phyloP scores from a whole-genome alignment of 2,888 invertebrate genomes.

The Eupithecia subfuscata region DNA sequence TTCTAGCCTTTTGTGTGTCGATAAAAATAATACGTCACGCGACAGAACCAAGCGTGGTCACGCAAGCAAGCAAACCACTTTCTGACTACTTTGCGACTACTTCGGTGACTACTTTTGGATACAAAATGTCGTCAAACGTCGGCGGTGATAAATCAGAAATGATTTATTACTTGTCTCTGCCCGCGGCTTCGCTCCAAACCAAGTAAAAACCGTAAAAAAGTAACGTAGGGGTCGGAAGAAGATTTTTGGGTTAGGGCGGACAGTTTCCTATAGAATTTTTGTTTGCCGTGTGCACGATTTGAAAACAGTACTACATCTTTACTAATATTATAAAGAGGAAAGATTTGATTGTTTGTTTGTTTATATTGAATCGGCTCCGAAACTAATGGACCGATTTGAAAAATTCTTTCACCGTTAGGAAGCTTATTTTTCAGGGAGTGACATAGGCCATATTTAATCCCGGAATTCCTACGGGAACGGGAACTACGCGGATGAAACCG shows the following conservation, averaged over 20 bases:
- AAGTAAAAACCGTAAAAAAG: not conserved
- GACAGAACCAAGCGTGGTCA: constrained; percentile 16
- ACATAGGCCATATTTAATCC: too few species aligned
- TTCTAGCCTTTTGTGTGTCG: constrained; percentile 36
- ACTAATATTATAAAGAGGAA: too few species aligned
- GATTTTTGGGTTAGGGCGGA: not conserved
- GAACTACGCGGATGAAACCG: too few species aligned
- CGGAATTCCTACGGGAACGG: too few species aligned
- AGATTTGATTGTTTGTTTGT: too few species aligned
- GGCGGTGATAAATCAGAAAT: constrained; percentile 1
- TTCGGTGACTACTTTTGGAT: not conserved
- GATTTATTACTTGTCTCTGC: not conserved
- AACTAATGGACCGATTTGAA: too few species aligned
- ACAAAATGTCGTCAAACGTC: not conserved
- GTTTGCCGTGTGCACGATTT: not conserved
- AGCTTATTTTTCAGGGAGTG: too few species aligned
- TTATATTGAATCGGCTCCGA: too few species aligned
- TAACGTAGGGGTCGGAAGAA: not conserved
- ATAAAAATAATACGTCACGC: constrained; percentile 41
- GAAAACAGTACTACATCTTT: not conserved
- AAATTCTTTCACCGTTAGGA: too few species aligned
- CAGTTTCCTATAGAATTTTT: not conserved
- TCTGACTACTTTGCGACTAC: not conserved
- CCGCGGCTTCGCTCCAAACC: not conserved
- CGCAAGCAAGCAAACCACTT: constrained; percentile 13